These are phyloP conservation scores for Caerostris extrusa DNA, from an alignment of 1,140 invertebrate species.

Conservation along the genomic window DNA sequence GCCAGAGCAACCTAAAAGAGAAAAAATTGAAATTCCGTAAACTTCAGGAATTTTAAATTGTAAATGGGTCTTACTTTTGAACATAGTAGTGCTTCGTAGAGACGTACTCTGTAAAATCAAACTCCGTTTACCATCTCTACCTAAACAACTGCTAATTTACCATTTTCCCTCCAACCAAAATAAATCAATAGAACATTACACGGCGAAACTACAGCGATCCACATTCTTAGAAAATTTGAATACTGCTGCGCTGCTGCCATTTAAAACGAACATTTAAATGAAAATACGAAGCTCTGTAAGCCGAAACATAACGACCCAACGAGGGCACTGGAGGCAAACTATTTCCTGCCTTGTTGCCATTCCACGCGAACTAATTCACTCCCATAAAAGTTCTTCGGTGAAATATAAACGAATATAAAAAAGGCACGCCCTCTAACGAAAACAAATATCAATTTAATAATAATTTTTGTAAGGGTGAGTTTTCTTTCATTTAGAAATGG, in stretches of 20 bases:
- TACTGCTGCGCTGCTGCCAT: no score
- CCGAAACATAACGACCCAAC: constrained; percentile 27
- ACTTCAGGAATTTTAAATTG: no score
- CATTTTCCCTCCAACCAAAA: neutral
- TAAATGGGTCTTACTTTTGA: no score
- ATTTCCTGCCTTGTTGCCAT: constrained; percentile 65
- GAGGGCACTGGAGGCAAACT: no score
- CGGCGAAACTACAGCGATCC: constrained; percentile 25
- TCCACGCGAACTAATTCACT: constrained; percentile 56
- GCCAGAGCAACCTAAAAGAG: no score
- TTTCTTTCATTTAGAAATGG: neutral
- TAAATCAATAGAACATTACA: constrained; percentile 59
- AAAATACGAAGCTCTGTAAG: constrained; percentile 20
- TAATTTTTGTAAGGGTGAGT: constrained; percentile 1
- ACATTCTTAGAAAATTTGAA: constrained; percentile 47
- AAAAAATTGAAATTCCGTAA: no score
- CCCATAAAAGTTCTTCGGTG: constrained; percentile 55
- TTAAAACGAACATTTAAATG: constrained; percentile 7
- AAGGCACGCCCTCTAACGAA: neutral
- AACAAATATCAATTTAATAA: constrained; percentile 76
- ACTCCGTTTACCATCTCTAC: neutral
- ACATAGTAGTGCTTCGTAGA: no score
- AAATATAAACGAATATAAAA: constrained; percentile 46
- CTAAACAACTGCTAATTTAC: neutral
- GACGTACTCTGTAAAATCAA: neutral